phyloP scores from a whole-genome alignment of 2,888 invertebrate species.

The Periphyllus acericola region DNA sequence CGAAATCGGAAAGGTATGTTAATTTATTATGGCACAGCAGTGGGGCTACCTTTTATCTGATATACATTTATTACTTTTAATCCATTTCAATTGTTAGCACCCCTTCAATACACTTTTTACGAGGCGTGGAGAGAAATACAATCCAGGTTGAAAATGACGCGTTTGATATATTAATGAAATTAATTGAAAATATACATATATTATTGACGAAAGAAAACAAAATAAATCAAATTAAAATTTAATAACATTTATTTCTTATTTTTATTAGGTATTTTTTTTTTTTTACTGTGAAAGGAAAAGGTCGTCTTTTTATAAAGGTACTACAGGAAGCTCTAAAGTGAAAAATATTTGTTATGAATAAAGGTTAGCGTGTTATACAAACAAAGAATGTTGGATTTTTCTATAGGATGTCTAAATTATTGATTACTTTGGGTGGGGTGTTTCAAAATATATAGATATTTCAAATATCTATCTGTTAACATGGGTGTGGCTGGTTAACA shows the following conservation, averaged over 20 bases:
- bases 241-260: neutral
- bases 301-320: constrained; percentile 11
- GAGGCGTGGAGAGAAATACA: neutral
- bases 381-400: constrained; percentile 35
- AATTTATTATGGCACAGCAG: constrained; percentile 42
- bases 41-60: neutral
- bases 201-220: neutral
- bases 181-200: constrained; percentile 7
- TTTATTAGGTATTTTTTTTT: neutral
- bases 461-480: constrained; percentile 43
- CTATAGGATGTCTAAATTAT: constrained; percentile 50
- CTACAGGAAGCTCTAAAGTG: constrained; percentile 23
- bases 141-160: neutral
- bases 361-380: constrained; percentile 40
- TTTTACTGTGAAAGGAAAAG: constrained; percentile 6
- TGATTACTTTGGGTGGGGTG: constrained; percentile 53
- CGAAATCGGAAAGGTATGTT: constrained; percentile 30
- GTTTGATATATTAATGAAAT: constrained; percentile 28
- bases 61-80: constrained; percentile 29
- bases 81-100: constrained; percentile 44
- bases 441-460: constrained; percentile 46
- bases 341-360: constrained; percentile 29
- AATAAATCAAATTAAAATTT: constrained; percentile 19
- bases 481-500: constrained; percentile 53
- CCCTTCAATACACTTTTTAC: neutral